A percentile compares a stretch with the other conserved stretches of the same genome.
These are phyloP conservation scores for Psephotus haematonotus DNA, from an alignment of 2,113 vertebrate species.

Conservation along the genomic window DNA sequence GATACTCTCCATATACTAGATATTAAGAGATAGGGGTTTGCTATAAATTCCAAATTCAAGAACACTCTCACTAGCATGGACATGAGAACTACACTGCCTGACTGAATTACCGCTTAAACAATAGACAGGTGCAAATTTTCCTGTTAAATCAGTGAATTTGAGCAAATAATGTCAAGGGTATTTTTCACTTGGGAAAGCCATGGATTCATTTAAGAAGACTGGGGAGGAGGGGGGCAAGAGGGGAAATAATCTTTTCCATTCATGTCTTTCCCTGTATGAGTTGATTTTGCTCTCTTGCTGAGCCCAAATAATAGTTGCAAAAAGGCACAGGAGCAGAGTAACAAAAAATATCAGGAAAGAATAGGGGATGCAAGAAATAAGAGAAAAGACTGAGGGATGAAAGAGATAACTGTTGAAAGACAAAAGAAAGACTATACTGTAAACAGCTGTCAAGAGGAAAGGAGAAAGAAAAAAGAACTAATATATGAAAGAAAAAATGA, in stretches of 20 bases:
- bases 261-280: background rate
- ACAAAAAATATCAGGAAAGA: background rate
- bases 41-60: background rate
- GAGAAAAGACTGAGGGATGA: background rate
- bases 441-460: background rate
- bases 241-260: background rate
- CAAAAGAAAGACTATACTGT: background rate
- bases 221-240: background rate
- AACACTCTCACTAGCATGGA: background rate
- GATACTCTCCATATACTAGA: background rate
- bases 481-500: background rate
- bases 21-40: background rate
- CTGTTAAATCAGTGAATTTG: background rate
- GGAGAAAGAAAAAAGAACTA: background rate
- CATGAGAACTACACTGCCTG: background rate
- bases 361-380: background rate
- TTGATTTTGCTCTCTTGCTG: background rate
- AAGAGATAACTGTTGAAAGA: background rate
- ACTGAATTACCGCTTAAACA: background rate
- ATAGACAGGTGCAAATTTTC: background rate
- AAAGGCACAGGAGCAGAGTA: background rate
- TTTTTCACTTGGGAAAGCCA: background rate
- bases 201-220: background rate
- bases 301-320: background rate
- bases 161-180: background rate